Evolutionary conservation across 23 tunicate species (phyloP).

Genomic region (Ascidia mentula): DNA sequence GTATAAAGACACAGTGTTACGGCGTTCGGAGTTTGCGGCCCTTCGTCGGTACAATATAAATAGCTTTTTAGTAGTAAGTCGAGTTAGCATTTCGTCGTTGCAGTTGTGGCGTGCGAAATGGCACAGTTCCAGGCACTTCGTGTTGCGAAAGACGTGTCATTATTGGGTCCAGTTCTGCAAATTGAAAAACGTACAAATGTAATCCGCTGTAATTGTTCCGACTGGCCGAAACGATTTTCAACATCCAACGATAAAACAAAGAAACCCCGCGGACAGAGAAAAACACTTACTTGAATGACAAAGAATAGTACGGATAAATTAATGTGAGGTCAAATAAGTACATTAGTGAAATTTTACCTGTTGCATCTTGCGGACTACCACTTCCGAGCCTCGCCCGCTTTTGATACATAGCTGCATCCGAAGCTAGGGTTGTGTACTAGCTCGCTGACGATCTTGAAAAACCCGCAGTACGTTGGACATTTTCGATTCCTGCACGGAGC

Average conservation of each 20-base stretch:
- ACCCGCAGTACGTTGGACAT: constrained; percentile 5
- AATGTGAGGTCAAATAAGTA: too few relatives aligned
- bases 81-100: constrained; percentile 4
- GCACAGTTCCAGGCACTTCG: constrained; percentile 12
- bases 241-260: too few relatives aligned
- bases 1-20: background rate
- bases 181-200: background rate
- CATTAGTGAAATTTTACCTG: too few relatives aligned
- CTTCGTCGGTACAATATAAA: constrained; percentile 7
- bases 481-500: background rate
- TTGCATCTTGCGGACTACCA: too few relatives aligned
- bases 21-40: background rate
- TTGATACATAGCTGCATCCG: constrained; percentile 17
- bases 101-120: background rate
- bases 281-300: too few relatives aligned
- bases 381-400: constrained; percentile 8
- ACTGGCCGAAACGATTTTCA: background rate
- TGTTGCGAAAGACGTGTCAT: constrained; percentile 13
- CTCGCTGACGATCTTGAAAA: background rate
- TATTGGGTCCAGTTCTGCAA: background rate
- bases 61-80: constrained; percentile 2
- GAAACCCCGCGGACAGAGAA: too few relatives aligned
- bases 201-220: background rate
- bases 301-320: too few relatives aligned
- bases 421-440: constrained; percentile 15